Evolutionary conservation across 2,888 invertebrate species (phyloP).

Genomic region (Cotesia congregata): DNA sequence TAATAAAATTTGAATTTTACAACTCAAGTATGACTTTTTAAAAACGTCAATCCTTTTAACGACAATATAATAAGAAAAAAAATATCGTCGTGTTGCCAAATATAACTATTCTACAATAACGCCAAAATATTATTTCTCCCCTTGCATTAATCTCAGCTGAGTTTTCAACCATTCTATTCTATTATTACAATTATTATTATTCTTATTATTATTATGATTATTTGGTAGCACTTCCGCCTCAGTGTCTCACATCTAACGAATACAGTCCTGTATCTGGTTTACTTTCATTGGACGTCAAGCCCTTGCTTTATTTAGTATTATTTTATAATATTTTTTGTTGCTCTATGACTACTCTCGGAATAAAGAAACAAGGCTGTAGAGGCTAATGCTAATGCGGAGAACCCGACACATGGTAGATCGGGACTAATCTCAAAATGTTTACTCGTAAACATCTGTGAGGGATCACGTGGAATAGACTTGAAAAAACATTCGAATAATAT

Average conservation of each 20-base stretch:
- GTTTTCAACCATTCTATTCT: background rate
- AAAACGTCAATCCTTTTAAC: background rate
- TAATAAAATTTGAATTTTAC: background rate
- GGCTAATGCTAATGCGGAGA: constrained; percentile 22
- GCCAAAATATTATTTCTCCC: constrained; percentile 8
- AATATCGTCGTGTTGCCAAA: constrained; percentile 36
- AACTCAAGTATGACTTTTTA: constrained; percentile 20
- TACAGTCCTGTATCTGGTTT: constrained; percentile 4
- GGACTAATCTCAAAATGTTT: constrained; percentile 37
- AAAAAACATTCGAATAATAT: background rate
- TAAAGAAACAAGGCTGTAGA: background rate
- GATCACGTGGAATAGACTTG: constrained; percentile 16
- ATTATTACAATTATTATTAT: background rate
- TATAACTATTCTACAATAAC: constrained; percentile 27
- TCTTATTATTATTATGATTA: background rate
- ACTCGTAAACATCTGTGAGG: constrained; percentile 41
- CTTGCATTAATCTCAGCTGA: background rate
- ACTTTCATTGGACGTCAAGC: constrained; percentile 3
- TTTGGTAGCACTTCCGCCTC: constrained; percentile 27
- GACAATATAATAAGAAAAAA: background rate
- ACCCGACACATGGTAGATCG: constrained; percentile 38
- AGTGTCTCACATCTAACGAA: constrained; percentile 25
- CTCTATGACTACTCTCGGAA: background rate
- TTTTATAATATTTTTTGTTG: constrained; percentile 26
- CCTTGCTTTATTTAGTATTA: constrained; percentile 20